Evolutionary conservation across 2,797 vertebrate genomes (phyloP), one percentile per base, ranked within the genome.

Genomic region (Prunella strophiata): DNA sequence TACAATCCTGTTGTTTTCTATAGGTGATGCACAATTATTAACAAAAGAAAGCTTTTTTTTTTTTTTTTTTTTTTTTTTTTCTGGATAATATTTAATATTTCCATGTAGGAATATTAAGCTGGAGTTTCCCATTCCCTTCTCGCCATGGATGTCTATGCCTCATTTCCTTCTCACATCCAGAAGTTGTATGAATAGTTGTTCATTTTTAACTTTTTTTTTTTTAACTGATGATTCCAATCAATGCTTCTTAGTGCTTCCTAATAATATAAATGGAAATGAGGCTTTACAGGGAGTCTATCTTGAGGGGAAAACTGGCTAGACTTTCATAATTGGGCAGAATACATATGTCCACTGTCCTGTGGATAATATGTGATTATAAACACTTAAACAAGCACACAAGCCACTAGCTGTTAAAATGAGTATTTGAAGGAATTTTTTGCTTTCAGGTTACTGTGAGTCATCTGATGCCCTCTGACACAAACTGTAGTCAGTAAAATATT

Each of bases 91-190:
- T 34, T 34, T 94, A 86, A 89, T 93, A 76, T 93, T 96, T 97
- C 88, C 93, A 42, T 52, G 16, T 58, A 82, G 66, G 63, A 85
- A 51, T 95, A 91, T 72, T 79, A 79, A 76, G 23, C 0, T 55
- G 85, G 91, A 82, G 26, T 94, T 95, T 95, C 80, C 4, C 19
- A 5, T 95, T 96, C 52, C 62, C 29, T 90, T 55, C 22, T 59
- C n/a, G 19, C 27, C 34, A 4, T 36, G 51, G 75, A 48, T 48
- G 26, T 78, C 88, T 52, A 38, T 88, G 90, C 79, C 74, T 96
- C 88, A 92, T 97, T 95, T 94, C 77, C 73, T 93, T 93, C 88
- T 91, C 62, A 58, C 75, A 52, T 96, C 58, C 68, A 83, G 65
- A 88, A 55, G 68, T 23, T 67, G 26, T 68, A 14, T 61, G 63